A percentile compares a stretch with the other conserved stretches of the same genome.
Conservation (phyloP, 2,888 invertebrate species). For the Oxytorus armatus region DNA sequence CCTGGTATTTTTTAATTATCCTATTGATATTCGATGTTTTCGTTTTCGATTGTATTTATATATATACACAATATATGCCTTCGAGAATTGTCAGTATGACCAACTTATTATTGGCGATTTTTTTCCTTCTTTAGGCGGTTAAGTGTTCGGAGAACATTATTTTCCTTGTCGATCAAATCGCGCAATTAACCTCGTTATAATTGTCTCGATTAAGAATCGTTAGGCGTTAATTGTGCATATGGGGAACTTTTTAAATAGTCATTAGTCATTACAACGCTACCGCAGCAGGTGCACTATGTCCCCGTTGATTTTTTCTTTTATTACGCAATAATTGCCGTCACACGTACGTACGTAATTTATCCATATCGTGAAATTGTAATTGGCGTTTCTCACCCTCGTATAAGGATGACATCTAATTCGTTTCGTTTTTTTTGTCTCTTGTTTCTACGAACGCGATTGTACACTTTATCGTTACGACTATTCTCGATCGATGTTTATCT, state of each 20-base stretch:
- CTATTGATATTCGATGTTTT: constrained; percentile 7
- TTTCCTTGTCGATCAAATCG: constrained; percentile 12
- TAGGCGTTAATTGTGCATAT: neutral
- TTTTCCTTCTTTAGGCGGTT: neutral
- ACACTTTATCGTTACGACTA: neutral
- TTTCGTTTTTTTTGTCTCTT: constrained; percentile 10
- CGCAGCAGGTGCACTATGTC: constrained; percentile 23
- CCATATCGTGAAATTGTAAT: constrained; percentile 18
- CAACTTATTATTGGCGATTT: neutral
- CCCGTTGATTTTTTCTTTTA: constrained; percentile 17
- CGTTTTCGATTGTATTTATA: neutral
- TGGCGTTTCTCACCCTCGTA: constrained; percentile 1
- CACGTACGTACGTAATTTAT: neutral
- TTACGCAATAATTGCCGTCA: constrained; percentile 19
- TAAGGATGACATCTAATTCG: neutral
- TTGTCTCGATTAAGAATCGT: constrained; percentile 16
- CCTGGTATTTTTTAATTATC: constrained; percentile 55
- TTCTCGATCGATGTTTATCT: neutral
- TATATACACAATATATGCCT: constrained; percentile 5
- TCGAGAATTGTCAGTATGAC: constrained; percentile 5
- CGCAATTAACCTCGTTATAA: constrained; percentile 28
- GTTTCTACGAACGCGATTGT: neutral
- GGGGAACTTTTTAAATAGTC: neutral
- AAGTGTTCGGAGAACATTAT: constrained; percentile 13
- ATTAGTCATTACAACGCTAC: constrained; percentile 17